Evolutionary conservation across 2,888 invertebrate species (phyloP), one percentile per base, ranked within the genome.

Genomic region (Athalia cordata): DNA sequence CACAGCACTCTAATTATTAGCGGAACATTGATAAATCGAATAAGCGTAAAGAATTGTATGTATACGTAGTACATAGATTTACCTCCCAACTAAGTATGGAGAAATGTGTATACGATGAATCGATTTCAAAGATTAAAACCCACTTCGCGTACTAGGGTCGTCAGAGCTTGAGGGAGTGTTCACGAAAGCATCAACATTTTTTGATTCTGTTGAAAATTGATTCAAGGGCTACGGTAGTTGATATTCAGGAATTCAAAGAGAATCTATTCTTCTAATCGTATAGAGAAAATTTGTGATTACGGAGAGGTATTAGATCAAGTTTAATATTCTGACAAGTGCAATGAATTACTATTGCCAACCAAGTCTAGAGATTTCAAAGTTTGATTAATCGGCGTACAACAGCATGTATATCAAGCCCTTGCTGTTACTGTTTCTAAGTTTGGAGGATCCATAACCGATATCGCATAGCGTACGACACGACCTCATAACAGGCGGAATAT

Each of bases 1-100:
- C 66, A 45, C 57, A 43, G 66, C 52, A 64, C 59, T 77, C 67
- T 76, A 57, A 78, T 75, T 66, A 78, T 78, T 76, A 76, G 64
- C 43, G n/a, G 57, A 49, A 76, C 66, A 65, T 47, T 43, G 70
- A 77, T 61, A 9, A 68, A 50, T 50, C 77, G 47, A 77, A 77
- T 8, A 57, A 72, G 47, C 57, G 8, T n/a, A 72, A 59, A 13
- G 57, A 52, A 72, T 59, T 72, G n/a, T 72, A 72, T 47, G 47
- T 13, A 72, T 43, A 29, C 59, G 4, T 59, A 9, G 4, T 59
- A 9, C 57, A 7, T 52, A 8, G 15, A 29, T 29, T 2, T 2
- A 29, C 29, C 29, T 29, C 29, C 29, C 29, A 29, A 29, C 4
- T 9, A 7, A 8, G 4, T 72, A 5, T n/a, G 52, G 59, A 7